Evolutionary conservation across 2,888 invertebrate species (phyloP), one percentile per base, ranked within the genome.

Genomic region (Notodonta ziczac): DNA sequence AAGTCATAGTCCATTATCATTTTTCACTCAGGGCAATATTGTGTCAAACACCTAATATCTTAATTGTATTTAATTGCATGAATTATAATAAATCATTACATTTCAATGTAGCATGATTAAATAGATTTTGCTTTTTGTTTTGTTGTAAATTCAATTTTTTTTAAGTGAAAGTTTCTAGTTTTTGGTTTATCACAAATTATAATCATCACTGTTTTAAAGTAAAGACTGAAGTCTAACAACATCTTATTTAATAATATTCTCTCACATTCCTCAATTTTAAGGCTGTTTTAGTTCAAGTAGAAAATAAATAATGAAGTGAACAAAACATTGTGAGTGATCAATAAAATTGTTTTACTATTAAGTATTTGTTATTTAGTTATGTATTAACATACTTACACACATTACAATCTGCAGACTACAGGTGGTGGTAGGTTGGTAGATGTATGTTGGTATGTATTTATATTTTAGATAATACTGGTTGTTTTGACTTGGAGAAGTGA

Each of bases 321-420:
- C 91, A 91, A 91, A 89, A 86, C 84, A 84, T 84, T 88, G 84
- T 88, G 85, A 84, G 85, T 87, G 85, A 89, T 90, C 80, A 89
- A 81, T 83, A 82, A 79, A 80, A 72, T 80, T 80, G 78, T n/a
- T 32, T 48, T 44, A 52, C 40, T 50, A 53, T 57, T 46, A n/a
- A 5, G 10, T 46, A 46, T 46, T 46, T 46, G 5, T 46, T 46
- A 46, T 46, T 46, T n/a, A 24, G 24, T 42, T 46, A 42, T 54
- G 46, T 52, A 54, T 5, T 35, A 6, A 35, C 35, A 35, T 5
- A 4, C 35, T 6, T 7, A 35, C 35, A 35, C 7, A 7, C 35
- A 1, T 35, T 35, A 7, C 4, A 35, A 35, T 6, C 7, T 35
- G 35, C 35, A 7, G 35, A 24, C 24, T 24, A 24, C 24, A 24